Evolutionary conservation across 1,140 invertebrate species (phyloP).

Genomic region (Caenorhabditis brenneri): DNA sequence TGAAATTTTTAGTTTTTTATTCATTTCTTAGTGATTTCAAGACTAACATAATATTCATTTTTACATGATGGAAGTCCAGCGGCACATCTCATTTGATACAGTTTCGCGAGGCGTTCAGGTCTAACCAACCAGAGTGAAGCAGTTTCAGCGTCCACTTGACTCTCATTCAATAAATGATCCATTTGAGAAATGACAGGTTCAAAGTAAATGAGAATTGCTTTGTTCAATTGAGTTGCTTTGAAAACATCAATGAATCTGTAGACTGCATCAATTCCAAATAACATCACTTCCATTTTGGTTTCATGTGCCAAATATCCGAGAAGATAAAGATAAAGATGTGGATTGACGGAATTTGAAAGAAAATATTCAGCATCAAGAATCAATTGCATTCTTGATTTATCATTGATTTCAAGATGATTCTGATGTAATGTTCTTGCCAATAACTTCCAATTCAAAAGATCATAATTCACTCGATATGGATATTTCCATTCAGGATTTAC

Average conservation of each 20-base stretch:
- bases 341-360: constrained; percentile 62
- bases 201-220: constrained; percentile 63
- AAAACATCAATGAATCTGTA: constrained; percentile 64
- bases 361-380: constrained; percentile 67
- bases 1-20: constrained; percentile 21
- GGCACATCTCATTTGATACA: constrained; percentile 68
- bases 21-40: neutral
- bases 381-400: constrained; percentile 68
- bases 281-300: constrained; percentile 63
- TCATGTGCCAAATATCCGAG: constrained; percentile 64
- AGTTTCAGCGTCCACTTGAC: constrained; percentile 61
- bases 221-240: constrained; percentile 60
- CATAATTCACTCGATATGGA: constrained; percentile 68
- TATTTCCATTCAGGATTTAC: constrained; percentile 70
- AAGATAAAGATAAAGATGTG: constrained; percentile 68
- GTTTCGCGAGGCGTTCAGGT: constrained; percentile 63
- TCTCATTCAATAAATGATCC: constrained; percentile 58
- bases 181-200: constrained; percentile 66
- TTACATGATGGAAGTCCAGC: constrained; percentile 64
- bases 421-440: constrained; percentile 63
- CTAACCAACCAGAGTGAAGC: constrained; percentile 68
- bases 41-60: constrained; percentile 60
- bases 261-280: constrained; percentile 67
- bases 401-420: constrained; percentile 65
- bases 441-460: constrained; percentile 66